Percentiles rank a stretch among this genome's conserved stretches.
These are phyloP conservation scores for Chironomus striatipennis DNA, from an alignment of 1,140 invertebrate species.

Conservation along the genomic window DNA sequence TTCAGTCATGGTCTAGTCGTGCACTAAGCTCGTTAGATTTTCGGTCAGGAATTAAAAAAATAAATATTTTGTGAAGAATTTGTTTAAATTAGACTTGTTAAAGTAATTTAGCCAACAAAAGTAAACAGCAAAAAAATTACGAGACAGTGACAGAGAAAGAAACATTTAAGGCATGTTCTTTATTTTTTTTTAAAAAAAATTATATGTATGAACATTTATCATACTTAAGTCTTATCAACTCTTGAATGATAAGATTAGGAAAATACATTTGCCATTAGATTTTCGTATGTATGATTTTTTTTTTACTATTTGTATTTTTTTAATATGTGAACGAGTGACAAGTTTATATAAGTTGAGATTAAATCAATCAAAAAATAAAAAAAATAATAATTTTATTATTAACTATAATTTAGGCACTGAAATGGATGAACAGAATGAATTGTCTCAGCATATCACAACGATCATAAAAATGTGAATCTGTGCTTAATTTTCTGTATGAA, in stretches of 20 bases:
- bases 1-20: too few relatives aligned
- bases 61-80: too few relatives aligned
- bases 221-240: background rate
- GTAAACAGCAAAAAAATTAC: background rate
- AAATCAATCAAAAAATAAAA: too few relatives aligned
- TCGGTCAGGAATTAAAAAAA: too few relatives aligned
- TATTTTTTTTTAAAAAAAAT: background rate
- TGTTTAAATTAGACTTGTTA: too few relatives aligned
- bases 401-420: background rate
- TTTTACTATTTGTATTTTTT: background rate
- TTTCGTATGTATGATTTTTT: background rate
- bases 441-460: background rate
- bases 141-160: background rate
- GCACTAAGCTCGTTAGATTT: too few relatives aligned
- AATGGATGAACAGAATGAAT: background rate
- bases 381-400: background rate
- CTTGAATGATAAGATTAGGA: background rate
- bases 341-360: too few relatives aligned
- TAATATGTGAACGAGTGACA: too few relatives aligned
- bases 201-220: background rate
- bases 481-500: background rate
- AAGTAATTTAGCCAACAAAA: background rate
- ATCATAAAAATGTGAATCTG: background rate
- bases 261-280: conserved; percentile 3
- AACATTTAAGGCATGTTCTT: background rate